Evolutionary conservation across 2,888 invertebrate genomes (phyloP).

Genomic region (Cordylochernes scorpioides): DNA sequence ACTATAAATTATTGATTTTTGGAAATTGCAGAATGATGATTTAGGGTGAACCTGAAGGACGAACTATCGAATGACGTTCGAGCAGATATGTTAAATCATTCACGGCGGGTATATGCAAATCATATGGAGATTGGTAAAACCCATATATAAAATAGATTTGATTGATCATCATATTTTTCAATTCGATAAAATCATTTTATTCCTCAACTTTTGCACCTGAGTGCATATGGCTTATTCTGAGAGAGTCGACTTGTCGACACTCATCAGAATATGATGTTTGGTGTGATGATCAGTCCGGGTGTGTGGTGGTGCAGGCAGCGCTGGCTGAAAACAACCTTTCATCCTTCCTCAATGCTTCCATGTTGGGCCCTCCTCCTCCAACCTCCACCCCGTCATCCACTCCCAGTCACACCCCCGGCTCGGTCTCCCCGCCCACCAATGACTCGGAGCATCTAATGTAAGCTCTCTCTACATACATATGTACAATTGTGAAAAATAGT

Average conservation of each 20-base stretch:
- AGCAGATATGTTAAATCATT: too few relatives aligned
- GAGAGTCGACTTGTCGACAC: background rate
- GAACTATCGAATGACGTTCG: too few relatives aligned
- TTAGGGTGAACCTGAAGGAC: too few relatives aligned
- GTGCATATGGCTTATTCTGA: background rate
- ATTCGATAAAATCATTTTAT: background rate
- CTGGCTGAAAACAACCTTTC: constrained; percentile 30
- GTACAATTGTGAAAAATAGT: too few relatives aligned
- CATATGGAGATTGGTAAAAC: background rate
- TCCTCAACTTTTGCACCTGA: background rate
- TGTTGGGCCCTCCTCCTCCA: constrained; percentile 4
- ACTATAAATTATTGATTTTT: too few relatives aligned
- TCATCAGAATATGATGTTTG: background rate
- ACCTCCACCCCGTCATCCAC: constrained; percentile 11
- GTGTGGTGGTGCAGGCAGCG: constrained; percentile 25
- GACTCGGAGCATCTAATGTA: too few relatives aligned
- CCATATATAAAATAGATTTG: background rate
- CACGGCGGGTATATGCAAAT: background rate
- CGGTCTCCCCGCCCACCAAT: too few relatives aligned
- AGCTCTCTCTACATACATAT: too few relatives aligned
- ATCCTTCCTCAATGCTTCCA: constrained; percentile 10
- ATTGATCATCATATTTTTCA: background rate
- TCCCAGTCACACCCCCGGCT: constrained; percentile 10
- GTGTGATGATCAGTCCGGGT: background rate
- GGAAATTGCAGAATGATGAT: too few relatives aligned